Evolutionary conservation across 2,113 vertebrate genomes (phyloP).

Genomic region (Muntiacus muntjak): DNA sequence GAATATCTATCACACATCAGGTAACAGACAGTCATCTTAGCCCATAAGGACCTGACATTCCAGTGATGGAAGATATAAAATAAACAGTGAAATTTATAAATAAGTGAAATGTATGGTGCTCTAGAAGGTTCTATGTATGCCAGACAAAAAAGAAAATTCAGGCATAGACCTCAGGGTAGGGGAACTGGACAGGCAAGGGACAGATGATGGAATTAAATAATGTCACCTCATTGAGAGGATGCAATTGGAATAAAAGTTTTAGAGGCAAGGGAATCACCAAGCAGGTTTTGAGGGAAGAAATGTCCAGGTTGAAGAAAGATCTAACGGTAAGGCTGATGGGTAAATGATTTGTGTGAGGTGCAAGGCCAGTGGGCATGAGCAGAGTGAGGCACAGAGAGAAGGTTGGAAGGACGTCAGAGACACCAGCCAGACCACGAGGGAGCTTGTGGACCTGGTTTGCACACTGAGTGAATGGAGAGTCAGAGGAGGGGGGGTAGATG

Average conservation of each 20-base stretch:
- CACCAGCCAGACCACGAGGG: neutral
- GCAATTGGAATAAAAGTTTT: neutral
- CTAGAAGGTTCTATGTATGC: neutral
- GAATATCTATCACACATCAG: neutral
- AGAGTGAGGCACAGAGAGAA: neutral
- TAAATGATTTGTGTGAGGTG: neutral
- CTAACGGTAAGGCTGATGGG: neutral
- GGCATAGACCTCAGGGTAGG: accelerated
- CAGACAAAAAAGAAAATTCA: neutral
- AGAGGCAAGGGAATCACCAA: neutral
- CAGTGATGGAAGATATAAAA: neutral
- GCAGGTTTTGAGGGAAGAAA: neutral
- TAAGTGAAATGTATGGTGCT: neutral
- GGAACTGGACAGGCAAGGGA: neutral
- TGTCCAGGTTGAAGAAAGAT: neutral
- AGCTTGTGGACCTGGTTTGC: accelerated
- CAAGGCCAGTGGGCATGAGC: neutral
- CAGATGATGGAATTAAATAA: neutral
- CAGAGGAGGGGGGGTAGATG: accelerated
- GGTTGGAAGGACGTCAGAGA: neutral
- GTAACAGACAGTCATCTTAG: neutral
- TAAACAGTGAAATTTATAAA: neutral
- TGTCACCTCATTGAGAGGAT: neutral
- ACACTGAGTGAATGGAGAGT: neutral
- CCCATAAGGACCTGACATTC: neutral